Evolutionary conservation across 2,888 invertebrate genomes (phyloP), one percentile per base, ranked within the genome.

Genomic region (Polydrusus tereticollis): DNA sequence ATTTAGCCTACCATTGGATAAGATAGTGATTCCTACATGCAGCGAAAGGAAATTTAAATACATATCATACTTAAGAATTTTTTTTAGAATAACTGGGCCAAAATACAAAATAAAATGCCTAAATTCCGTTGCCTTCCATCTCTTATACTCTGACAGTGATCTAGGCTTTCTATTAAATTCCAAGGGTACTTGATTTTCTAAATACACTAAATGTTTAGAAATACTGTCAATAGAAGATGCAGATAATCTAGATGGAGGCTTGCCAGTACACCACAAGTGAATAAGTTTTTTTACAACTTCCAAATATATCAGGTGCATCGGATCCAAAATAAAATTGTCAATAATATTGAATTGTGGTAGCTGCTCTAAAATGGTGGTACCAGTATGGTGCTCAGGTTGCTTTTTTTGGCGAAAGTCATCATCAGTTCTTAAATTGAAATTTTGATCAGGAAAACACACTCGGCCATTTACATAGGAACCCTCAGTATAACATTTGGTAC

Each of bases 231-330:
- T 41, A 14, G 41, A 16, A 36, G 7, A 12, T 16, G 12, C 14
- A n/a, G 43, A 45, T 43, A 43, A 20, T 45, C 43, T 62, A 16
- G 62, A 20, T 12, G 43, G 26, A 12, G 62, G 62, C 18, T 52
- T 62, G 12, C 62, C 62, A 43, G 8, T 8, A 23, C 43, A 45
- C 62, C 43, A 62, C 20, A 62, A 45, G 7, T 10, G 14, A 14
- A 60, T 38, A 12, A 60, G 26, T 77, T 73, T 78, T 70, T 76
- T 77, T 16, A 65, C 64, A 41, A 75, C 72, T 6, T 77, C 77
- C 5, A 78, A 59, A 62, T 72, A 78, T 2, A 76, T 67, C 6
- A 74, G 59, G 36, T 79, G 78, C 77, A 77, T 77, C 29, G 74
- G 73, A 62, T 78, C 75, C 1, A 78, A 29, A 7, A 76, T 74